These are phyloP conservation scores for Pantherophis alleghaniensis DNA, from an alignment of 2,797 vertebrate genomes.

Conservation along the genomic window DNA sequence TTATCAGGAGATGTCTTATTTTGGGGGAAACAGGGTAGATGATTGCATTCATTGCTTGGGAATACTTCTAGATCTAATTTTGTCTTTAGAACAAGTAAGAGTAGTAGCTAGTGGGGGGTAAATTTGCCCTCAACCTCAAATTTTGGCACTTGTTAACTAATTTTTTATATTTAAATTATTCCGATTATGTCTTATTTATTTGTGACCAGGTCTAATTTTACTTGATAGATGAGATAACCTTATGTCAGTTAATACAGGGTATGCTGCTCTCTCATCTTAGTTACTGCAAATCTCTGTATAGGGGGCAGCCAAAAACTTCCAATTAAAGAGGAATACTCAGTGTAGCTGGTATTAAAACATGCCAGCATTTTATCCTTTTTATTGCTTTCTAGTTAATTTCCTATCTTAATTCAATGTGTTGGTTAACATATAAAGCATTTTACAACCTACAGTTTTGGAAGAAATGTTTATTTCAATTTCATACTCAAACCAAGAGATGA, in stretches of 20 bases:
- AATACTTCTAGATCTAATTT: neutral
- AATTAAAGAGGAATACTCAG: neutral
- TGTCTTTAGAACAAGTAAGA: neutral
- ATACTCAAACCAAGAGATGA: neutral
- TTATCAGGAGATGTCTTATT: too few relatives aligned
- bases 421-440: neutral
- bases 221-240: neutral
- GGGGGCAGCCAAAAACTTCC: neutral
- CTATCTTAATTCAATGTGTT: neutral
- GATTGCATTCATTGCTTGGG: neutral
- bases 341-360: neutral
- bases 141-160: neutral
- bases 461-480: neutral
- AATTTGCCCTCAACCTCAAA: neutral
- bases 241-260: neutral
- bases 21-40: neutral
- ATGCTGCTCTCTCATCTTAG: neutral
- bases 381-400: neutral
- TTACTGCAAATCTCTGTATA: neutral
- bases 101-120: neutral
- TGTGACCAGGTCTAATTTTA: neutral
- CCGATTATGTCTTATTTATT: neutral
- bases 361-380: neutral
- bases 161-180: neutral
- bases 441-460: neutral